phyloP scores from a whole-genome alignment of 2,113 vertebrate genomes.

The Ictalurus punctatus region DNA sequence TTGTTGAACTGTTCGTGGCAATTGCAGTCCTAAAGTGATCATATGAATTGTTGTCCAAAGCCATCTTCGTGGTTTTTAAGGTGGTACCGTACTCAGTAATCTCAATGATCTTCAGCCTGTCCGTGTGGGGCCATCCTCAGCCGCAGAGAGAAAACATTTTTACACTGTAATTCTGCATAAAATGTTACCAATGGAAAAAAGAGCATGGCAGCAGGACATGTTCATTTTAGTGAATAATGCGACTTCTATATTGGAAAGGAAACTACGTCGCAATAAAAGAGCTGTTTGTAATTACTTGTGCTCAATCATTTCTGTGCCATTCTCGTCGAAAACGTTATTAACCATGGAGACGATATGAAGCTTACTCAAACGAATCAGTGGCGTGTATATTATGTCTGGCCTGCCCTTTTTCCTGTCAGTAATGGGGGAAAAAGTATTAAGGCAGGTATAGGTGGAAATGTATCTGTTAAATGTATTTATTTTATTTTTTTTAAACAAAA shows the following conservation, averaged over 20 bases:
- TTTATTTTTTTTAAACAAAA: not conserved
- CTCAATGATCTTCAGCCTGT: no score
- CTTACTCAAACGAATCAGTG: not conserved
- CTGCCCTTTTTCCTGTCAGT: not conserved
- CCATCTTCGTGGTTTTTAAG: no score
- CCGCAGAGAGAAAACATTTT: not conserved
- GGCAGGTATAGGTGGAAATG: not conserved
- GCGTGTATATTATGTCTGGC: not conserved
- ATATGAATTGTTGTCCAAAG: no score
- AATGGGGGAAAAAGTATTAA: not conserved
- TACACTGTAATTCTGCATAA: not conserved
- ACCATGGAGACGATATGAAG: not conserved
- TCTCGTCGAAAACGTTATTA: not conserved
- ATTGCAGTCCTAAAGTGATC: no score
- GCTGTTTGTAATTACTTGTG: not conserved
- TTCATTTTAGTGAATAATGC: not conserved
- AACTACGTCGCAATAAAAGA: not conserved
- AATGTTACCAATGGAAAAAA: not conserved
- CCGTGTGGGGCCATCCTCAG: no score
- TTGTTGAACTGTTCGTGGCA: no score
- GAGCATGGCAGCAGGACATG: not conserved
- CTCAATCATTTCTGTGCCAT: not conserved
- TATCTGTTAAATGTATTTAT: not conserved
- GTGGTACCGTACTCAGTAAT: no score
- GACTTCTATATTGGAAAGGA: not conserved